Evolutionary conservation across 2,113 vertebrate genomes (phyloP).

Genomic region (Puntigrus tetrazona): DNA sequence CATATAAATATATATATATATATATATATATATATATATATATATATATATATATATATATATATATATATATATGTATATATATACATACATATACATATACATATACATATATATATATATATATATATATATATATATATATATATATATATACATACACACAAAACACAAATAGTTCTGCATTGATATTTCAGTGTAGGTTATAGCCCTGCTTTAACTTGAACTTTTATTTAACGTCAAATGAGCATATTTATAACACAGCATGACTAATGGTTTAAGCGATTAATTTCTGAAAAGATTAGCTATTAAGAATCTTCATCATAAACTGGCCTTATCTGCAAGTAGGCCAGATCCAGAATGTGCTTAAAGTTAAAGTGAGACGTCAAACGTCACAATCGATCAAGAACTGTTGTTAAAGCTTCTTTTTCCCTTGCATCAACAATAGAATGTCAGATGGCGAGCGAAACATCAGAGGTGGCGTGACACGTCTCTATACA

Average conservation of each 20-base stretch:
- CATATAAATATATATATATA: not conserved
- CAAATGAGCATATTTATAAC: conserved; percentile 15
- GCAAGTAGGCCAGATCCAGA: not conserved
- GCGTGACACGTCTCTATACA: not conserved
- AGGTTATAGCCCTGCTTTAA: not conserved
- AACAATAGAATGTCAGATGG: not conserved
- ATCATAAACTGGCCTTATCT: not conserved
- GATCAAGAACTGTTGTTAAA: not conserved
- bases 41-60: too few species aligned
- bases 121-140: not conserved
- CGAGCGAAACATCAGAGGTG: conserved; percentile 9
- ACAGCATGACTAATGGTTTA: conserved; percentile 12
- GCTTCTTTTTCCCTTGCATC: not conserved
- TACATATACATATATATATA: too few species aligned
- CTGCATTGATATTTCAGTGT: not conserved
- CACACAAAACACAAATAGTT: not conserved
- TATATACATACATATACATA: too few species aligned
- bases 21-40: not conserved
- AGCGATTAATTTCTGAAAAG: conserved; percentile 23
- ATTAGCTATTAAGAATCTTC: not conserved
- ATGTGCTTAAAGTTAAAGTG: not conserved
- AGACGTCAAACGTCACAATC: not conserved
- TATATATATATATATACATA: not conserved
- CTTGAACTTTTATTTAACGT: not conserved
- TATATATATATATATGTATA: too few species aligned